Evolutionary conservation across 2,113 vertebrate species (phyloP).

Genomic region (Numida meleagris): DNA sequence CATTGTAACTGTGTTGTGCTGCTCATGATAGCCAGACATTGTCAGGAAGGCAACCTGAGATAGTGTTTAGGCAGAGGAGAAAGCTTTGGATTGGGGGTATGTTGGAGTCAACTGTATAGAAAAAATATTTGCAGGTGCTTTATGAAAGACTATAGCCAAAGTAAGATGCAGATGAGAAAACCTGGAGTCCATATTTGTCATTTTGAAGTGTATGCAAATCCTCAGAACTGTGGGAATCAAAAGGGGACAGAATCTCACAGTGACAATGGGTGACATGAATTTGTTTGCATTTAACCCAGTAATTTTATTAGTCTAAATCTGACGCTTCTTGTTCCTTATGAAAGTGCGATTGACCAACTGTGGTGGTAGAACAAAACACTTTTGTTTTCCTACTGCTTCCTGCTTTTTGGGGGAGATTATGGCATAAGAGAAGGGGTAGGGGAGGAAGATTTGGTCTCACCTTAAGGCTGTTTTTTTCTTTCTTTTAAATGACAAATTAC

Average conservation of each 20-base stretch:
- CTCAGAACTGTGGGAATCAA: neutral
- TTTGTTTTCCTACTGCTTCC: neutral
- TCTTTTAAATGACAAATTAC: neutral
- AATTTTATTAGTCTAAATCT: neutral
- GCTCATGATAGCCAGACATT: neutral
- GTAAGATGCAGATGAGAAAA: neutral
- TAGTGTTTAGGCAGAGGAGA: neutral
- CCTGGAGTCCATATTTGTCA: neutral
- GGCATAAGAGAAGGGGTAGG: neutral
- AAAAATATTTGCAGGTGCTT: neutral
- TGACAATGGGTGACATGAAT: neutral
- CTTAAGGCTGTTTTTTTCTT: neutral
- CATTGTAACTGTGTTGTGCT: neutral
- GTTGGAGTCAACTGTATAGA: neutral
- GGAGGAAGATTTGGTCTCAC: neutral
- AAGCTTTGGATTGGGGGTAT: neutral
- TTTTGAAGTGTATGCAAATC: neutral
- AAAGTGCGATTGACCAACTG: neutral
- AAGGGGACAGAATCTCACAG: fast-evolving
- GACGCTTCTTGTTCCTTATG: neutral
- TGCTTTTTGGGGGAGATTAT: neutral
- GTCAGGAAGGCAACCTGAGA: neutral
- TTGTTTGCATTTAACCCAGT: neutral
- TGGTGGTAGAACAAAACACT: neutral
- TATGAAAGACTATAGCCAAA: neutral